phyloP scores from a whole-genome alignment of 2,797 vertebrate species.

The Micropoecilia bifurca region DNA sequence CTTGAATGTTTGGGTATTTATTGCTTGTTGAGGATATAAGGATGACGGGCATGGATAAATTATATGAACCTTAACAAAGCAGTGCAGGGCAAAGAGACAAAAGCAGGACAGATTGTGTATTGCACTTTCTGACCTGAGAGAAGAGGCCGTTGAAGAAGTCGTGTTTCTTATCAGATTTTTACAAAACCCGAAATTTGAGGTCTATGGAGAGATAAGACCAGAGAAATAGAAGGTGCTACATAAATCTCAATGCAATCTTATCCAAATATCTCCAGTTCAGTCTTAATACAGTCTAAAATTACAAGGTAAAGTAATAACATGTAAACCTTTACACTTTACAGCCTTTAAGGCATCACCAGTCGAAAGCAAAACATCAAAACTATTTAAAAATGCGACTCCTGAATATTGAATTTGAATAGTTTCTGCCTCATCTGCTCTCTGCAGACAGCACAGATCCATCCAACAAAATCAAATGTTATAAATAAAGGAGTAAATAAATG shows the following conservation, averaged over 20 bases:
- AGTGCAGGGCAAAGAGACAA: background rate
- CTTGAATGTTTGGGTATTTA: background rate
- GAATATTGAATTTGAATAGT: conserved; percentile 19
- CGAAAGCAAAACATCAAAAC: background rate
- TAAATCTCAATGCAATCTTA: background rate
- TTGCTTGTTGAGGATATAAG: background rate
- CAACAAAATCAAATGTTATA: conserved; percentile 13
- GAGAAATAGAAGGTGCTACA: background rate
- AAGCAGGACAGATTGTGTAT: background rate
- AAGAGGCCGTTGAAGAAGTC: background rate
- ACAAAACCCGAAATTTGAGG: background rate
- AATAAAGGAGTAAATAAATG: conserved; percentile 14
- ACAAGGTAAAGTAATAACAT: background rate
- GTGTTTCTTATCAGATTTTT: background rate
- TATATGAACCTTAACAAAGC: background rate
- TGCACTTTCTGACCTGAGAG: background rate
- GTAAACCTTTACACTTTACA: background rate
- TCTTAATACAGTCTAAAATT: background rate
- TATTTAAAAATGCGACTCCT: conserved; percentile 6
- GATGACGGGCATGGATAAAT: background rate
- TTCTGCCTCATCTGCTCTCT: background rate
- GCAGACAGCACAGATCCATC: background rate
- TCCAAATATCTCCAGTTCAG: background rate
- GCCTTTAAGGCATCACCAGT: background rate
- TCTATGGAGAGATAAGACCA: background rate